Evolutionary conservation across 2,113 vertebrate genomes (phyloP), one percentile per base, ranked within the genome.

Genomic region (Prionailurus bengalensis): DNA sequence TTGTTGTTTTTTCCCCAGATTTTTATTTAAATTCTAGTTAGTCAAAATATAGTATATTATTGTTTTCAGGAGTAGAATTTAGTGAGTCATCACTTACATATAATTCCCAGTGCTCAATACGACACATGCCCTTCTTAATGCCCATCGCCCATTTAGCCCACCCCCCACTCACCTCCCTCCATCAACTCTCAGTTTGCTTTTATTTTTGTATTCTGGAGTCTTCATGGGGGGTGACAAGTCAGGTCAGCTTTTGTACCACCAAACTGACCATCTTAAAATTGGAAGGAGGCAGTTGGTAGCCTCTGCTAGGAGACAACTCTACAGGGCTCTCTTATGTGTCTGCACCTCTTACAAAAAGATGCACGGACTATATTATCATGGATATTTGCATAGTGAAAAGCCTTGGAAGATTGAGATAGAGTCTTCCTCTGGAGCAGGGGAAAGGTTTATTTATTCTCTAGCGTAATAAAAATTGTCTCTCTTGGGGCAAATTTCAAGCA

Each of bases 251-350:
- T 91, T 29, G 76, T 91, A 33, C 51, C 0, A 7, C 51, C 42
- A 65, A 73, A 58, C 55, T 80, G 76, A 17, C 31, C n/a, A 85
- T 90, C 42, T 95, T 91, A 70, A 39, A 95, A 55, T 66, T 70
- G 21, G 51, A 97, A 23, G 31, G 27, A 79, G 33, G 42, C 39
- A 31, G 0, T 29, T 31, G 39, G 23, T 82, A 73, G 5, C 27
- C 31, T 66, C 48, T 63, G 10, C 45, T 65, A 27, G 68, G 65
- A 71, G 51, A 70, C 31, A 65, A 15, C 86, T 93, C 61, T 87
- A 16, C 21, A 12, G 23, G 11, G 14, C 19, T 70, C 36, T 95
- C 13, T 66, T 2, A 19, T 2, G 0, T 81, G 19, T 79, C 31
- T 83, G 36, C 25, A 42, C 1, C 7, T 93, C 39, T 79, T 82